These are phyloP conservation scores for Standfussiana lucernea DNA, from an alignment of 2,888 invertebrate species.

Conservation along the genomic window DNA sequence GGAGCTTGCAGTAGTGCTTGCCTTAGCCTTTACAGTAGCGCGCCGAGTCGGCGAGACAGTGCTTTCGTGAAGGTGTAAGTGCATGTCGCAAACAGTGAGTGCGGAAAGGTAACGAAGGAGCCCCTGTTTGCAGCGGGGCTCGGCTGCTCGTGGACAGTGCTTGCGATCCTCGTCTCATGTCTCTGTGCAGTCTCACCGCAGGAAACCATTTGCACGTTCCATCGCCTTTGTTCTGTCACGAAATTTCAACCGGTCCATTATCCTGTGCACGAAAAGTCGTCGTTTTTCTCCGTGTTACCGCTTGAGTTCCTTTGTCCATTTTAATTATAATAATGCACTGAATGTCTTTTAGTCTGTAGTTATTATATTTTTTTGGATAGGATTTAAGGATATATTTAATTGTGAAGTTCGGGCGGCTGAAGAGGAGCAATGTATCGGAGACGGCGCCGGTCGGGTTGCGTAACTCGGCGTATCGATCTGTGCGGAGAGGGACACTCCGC, in stretches of 20 bases:
- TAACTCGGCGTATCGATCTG: slow-evolving; percentile 89
- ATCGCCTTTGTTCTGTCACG: slow-evolving; percentile 79
- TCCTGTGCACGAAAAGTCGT: slow-evolving; percentile 65
- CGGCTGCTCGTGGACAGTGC: slow-evolving; percentile 78
- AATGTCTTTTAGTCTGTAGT: slow-evolving; percentile 42
- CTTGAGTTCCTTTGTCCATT: slow-evolving; percentile 59
- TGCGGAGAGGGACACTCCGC: slow-evolving; percentile 82
- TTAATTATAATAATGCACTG: slow-evolving; percentile 30
- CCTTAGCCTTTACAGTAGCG: slow-evolving; percentile 83
- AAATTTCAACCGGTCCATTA: slow-evolving; percentile 62
- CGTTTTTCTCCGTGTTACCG: slow-evolving; percentile 47
- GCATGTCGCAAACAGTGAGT: slow-evolving; percentile 85
- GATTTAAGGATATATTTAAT: slow-evolving; percentile 45
- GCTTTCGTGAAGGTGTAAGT: slow-evolving; percentile 87
- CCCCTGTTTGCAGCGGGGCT: slow-evolving; percentile 63
- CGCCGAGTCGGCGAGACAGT: slow-evolving; percentile 77
- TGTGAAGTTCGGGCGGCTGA: slow-evolving; percentile 53
- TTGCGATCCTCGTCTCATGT: slow-evolving; percentile 72
- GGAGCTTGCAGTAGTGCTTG: slow-evolving; percentile 89
- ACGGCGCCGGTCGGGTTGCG: slow-evolving; percentile 87
- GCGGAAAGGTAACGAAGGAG: slow-evolving; percentile 76
- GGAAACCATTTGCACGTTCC: slow-evolving; percentile 77
- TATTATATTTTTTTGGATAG: slow-evolving; percentile 19
- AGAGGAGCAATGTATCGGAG: slow-evolving; percentile 74
- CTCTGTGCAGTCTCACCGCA: slow-evolving; percentile 69